Base-by-base conservation (phyloP, 2,888 invertebrate species). In the Dryococelus australis region DNA sequence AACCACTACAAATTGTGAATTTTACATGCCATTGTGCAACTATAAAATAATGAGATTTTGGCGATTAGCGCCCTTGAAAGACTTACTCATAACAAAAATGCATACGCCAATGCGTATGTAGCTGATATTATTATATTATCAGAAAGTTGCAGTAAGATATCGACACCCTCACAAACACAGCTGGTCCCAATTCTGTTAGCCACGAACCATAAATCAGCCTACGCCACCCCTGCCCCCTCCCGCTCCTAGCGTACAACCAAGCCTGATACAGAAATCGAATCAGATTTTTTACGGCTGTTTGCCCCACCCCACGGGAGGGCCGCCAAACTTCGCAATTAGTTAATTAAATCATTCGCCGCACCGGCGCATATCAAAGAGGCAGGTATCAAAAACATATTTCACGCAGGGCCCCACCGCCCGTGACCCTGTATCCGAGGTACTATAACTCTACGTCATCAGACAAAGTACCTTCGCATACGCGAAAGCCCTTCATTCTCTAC, bases 351-450 rank as follows among this genome's bases (percentile, higher is more conserved):
- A 65, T 65, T 20, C 65, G 8, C 65, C 65, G 8, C 65, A 24
- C 24, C n/a, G 65, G 65, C 24, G n/a, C 65, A 24, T 65, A 65
- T 65, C 65, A 65, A 65, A 65, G 65, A 65, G 65, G 65, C 65
- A 65, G 65, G 65, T 65, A 65, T 65, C 65, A 24, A 65, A 65
- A 65, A 65, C 65, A 65, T 65, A 65, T 65, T 65, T 65, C 65
- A 65, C 65, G 65, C 24, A 65, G n/a, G 65, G 8, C 8, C 65
- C 12, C 16, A 5, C 16, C 16, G 8, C 47, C 65, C 16, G 20
- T 65, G 65, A 65, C 65, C 65, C n/a, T 24, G n/a, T 8, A 8
- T 47, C 47, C 24, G 8, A 65, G 65, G 24, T 65, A 65, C 65
- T 3, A 65, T 65, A 65, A 65, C n/a, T 65, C n/a, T 16, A 16